Evolutionary conservation across 2,113 vertebrate species (phyloP), one percentile per base, ranked within the genome.

Genomic region (Perca flavescens): DNA sequence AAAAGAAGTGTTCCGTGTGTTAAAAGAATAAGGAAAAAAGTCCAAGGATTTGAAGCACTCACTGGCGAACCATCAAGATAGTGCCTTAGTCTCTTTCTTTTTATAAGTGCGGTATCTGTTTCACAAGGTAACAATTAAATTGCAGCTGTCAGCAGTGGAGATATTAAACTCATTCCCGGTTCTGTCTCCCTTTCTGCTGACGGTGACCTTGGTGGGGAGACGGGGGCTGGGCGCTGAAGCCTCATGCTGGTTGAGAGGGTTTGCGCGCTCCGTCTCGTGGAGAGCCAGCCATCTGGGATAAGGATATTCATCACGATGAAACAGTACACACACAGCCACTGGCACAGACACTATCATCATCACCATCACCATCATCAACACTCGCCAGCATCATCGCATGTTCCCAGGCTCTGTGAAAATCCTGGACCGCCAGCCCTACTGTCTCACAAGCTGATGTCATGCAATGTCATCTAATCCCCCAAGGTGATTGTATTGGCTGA

Each of bases 281-380:
- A 86, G 90, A 83, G 91, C 73, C 80, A 78, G 89, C 94, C 93
- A 94, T 94, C 93, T 94, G 93, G 93, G 92, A 85, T 57, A 47
- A 81, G 67, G 72, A 84, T 86, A 91, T 89, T 89, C 71, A 94
- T 94, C 90, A 92, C 72, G 49, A 66, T 74, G 81, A 77, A 84
- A 79, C 62, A 57, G 79, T 25, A 74, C 86, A 78, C 85, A 81
- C 75, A 78, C 64, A 89, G 82, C 86, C 86, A 77, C 73, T 80
- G 83, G 80, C 89, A 85, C 85, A 80, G 67, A 80, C 76, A 50
- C 83, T 63, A 84, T 82, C 83, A 84, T 76, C 84, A 72, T 64
- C 91, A 88, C 70, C 87, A 81, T 57, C 79, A 52, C 10, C 83
- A 84, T 78, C 77, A 78, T 28, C 31, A 53, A 68, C 86, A 75